Conservation (phyloP, 2,797 vertebrate species). For the Neopelma chrysocephalum region DNA sequence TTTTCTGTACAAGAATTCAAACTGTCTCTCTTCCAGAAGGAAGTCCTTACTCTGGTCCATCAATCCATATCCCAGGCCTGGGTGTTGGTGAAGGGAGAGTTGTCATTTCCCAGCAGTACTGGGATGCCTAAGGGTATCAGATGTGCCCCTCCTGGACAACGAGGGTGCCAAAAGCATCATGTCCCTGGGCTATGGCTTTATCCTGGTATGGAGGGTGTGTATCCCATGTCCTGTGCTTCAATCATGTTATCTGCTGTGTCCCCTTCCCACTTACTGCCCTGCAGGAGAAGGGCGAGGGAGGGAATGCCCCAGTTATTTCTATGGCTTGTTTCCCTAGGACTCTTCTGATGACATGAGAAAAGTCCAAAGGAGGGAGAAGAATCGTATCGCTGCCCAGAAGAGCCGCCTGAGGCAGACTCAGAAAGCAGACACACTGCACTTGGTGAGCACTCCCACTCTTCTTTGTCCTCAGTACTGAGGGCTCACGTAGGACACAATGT, state of each 20-base stretch:
- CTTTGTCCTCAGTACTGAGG: rapidly evolving
- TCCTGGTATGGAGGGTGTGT: neutral
- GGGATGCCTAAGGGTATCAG: neutral
- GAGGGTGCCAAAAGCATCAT: neutral
- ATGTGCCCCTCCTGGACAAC: neutral
- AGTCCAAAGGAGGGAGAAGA: constrained; percentile 95
- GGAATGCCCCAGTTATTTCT: neutral
- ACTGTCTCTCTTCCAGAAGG: neutral
- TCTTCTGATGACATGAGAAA: constrained; percentile 92
- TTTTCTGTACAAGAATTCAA: neutral
- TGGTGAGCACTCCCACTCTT: constrained; percentile 82
- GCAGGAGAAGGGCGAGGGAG: neutral
- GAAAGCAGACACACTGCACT: constrained; percentile 94
- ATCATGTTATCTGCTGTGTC: neutral
- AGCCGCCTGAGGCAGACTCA: constrained; percentile 96
- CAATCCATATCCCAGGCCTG: neutral
- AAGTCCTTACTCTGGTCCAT: neutral
- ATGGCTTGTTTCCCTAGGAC: constrained; percentile 77
- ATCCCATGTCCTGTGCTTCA: neutral
- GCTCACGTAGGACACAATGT: rapidly evolving
- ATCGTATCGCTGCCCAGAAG: constrained; percentile 96
- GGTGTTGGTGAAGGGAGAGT: neutral
- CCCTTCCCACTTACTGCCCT: neutral
- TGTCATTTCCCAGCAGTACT: neutral
- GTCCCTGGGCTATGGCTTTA: neutral